Conservation (phyloP, 2,888 invertebrate species). For the Cosmia pyralina region DNA sequence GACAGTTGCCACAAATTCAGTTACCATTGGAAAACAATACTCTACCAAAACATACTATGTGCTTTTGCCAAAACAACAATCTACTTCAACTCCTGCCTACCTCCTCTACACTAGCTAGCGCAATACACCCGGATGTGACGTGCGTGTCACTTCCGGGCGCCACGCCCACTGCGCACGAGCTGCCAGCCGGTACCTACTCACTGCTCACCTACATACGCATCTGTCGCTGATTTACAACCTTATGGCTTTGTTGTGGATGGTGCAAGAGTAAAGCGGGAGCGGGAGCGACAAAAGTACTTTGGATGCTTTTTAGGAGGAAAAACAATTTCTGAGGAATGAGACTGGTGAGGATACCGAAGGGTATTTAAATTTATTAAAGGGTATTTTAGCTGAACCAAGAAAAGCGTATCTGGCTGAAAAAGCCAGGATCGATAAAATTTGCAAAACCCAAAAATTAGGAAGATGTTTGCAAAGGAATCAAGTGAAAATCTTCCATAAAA, state of each 20-base stretch:
- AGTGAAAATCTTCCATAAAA: not conserved
- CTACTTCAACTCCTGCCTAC: not conserved
- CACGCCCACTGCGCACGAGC: conserved; percentile 46
- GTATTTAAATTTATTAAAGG: too few relatives aligned
- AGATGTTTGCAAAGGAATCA: not conserved
- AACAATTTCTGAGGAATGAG: not conserved
- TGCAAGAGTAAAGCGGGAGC: not conserved
- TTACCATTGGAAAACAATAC: too few relatives aligned
- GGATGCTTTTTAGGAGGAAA: not conserved
- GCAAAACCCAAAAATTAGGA: not conserved
- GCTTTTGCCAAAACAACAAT: not conserved
- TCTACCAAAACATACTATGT: too few relatives aligned
- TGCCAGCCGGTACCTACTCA: not conserved
- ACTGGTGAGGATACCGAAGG: not conserved
- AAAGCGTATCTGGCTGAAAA: not conserved
- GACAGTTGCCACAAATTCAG: too few relatives aligned
- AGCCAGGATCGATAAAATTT: not conserved
- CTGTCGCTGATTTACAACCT: conserved; percentile 52
- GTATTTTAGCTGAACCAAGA: not conserved
- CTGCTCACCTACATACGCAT: conserved; percentile 55
- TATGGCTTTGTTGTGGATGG: conserved; percentile 4
- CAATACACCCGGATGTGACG: conserved; percentile 28
- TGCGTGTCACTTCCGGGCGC: conserved; percentile 55
- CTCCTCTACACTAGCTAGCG: not conserved
- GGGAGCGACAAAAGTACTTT: not conserved